Conservation (phyloP, 2,113 vertebrate species). For the Cervus canadensis region DNA sequence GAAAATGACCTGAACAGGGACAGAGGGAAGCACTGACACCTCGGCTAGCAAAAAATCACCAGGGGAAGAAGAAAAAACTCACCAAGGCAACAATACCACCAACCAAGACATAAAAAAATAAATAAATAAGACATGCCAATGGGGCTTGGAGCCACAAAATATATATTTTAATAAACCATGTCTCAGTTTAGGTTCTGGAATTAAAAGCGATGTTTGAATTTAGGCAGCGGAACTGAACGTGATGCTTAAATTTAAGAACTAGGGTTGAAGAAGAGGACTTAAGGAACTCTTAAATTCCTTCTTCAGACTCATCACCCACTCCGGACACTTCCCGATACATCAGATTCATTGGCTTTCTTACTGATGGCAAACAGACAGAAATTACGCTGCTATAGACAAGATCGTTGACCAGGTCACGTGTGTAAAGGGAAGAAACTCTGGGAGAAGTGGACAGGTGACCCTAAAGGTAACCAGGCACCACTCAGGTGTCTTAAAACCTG, state of each 20-base stretch:
- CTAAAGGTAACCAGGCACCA: background rate
- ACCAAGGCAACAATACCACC: background rate
- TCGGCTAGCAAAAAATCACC: background rate
- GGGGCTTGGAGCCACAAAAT: background rate
- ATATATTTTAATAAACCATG: background rate
- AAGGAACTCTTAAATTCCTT: background rate
- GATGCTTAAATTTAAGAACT: no score
- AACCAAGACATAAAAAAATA: background rate
- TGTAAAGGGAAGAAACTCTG: background rate
- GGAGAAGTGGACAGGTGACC: background rate
- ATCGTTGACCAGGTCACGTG: background rate
- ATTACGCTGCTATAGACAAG: background rate
- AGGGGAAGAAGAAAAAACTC: background rate
- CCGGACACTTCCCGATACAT: no score
- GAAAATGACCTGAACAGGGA: background rate
- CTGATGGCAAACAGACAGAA: background rate
- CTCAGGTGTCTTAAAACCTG: background rate
- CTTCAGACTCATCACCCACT: background rate
- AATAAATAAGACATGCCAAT: background rate
- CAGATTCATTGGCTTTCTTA: background rate
- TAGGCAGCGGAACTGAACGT: background rate
- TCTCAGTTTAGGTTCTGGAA: background rate
- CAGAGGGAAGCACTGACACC: background rate
- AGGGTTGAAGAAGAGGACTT: background rate
- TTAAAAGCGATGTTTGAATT: background rate